Evolutionary conservation across 2,888 invertebrate species (phyloP), one percentile per base, ranked within the genome.

Genomic region (Bembecia ichneumoniformis): DNA sequence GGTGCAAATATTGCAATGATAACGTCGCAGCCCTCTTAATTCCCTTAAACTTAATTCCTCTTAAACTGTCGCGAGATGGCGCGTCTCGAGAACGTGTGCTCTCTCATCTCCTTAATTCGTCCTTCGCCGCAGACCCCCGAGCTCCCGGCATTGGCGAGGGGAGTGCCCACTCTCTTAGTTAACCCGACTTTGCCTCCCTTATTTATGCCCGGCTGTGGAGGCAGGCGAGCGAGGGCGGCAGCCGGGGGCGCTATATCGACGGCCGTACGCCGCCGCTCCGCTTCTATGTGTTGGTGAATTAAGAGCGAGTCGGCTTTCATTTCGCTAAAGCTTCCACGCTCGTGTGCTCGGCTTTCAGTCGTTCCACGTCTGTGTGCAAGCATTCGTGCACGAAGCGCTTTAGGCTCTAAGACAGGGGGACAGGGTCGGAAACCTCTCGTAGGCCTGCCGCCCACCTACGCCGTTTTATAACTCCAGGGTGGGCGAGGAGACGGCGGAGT

Each of bases 21-120:
- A 54, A 49, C 54, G 51, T 49, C 48, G 57, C 52, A 43, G 55
- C 55, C 54, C 55, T 58, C 74, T 74, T 81, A 80, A 82, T 82
- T 80, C 81, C 78, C 75, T 73, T n/a, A n/a, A n/a, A n/a, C n/a
- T n/a, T n/a, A n/a, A n/a, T n/a, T n/a, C n/a, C n/a, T n/a, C n/a
- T n/a, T n/a, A n/a, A 74, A 70, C 71, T 70, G 71, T 73, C 66
- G 68, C 69, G 76, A 79, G 77, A 78, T 75, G 77, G 77, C 77
- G 75, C 76, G 80, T 77, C 83, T 83, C 82, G 80, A 82, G 83
- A 84, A 81, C 80, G 82, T 78, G 80, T 80, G 82, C 84, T 86
- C 83, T 84, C 84, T 84, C 84, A 84, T 86, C 87, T 87, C 86
- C 87, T 87, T 86, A 87, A 84, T 84, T 87, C 83, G 87, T 86